Conservation (phyloP, 2,113 vertebrate genomes). For the Mirza zaza region DNA sequence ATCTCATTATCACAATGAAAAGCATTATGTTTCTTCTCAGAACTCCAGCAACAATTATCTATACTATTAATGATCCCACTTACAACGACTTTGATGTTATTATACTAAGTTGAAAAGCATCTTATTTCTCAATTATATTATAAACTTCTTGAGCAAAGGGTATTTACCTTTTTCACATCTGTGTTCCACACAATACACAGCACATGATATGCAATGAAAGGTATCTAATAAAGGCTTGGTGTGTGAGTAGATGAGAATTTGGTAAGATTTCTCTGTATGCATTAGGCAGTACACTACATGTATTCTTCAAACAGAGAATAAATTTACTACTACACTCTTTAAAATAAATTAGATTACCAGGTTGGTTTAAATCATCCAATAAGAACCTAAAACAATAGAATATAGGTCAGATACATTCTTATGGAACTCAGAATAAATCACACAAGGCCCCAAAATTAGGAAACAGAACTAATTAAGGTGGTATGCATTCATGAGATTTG, state of each 20-base stretch:
- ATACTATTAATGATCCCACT: neutral
- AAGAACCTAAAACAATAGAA: neutral
- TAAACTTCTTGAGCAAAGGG: neutral
- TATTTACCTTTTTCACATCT: neutral
- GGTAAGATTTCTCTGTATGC: neutral
- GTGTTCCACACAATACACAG: neutral
- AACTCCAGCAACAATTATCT: neutral
- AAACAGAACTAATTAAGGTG: neutral
- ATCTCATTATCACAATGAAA: neutral
- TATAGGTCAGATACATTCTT: neutral
- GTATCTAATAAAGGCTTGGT: neutral
- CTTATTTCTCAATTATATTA: neutral
- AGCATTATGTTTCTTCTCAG: neutral
- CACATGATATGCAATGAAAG: neutral
- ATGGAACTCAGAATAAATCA: neutral
- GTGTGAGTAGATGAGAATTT: neutral
- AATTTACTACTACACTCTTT: neutral
- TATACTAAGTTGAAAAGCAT: neutral
- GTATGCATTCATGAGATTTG: neutral
- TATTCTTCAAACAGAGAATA: neutral
- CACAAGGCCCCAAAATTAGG: neutral
- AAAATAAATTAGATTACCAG: neutral
- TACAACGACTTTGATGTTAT: neutral
- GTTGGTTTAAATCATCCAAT: neutral
- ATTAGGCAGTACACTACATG: neutral